Conservation (phyloP, 2,113 vertebrate genomes). For the Boleophthalmus pectinirostris region DNA sequence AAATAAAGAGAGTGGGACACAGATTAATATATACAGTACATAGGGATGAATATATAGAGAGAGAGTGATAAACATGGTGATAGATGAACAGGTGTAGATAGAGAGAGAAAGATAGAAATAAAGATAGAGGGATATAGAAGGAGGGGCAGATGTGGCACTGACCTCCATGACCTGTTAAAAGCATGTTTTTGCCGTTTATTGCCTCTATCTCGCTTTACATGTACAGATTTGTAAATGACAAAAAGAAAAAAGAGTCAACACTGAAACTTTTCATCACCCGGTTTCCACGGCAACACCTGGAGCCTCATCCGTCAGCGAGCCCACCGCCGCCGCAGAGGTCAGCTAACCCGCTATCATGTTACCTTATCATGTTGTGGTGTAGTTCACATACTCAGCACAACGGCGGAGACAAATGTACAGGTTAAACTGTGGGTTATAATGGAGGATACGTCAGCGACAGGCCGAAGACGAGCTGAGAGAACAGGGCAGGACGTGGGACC, state of each 20-base stretch:
- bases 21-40: too few species aligned
- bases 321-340: conserved; percentile 13
- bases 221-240: conserved; percentile 45
- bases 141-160: conserved; percentile 29
- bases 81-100: too few species aligned
- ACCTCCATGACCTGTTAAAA: conserved; percentile 50
- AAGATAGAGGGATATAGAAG: neutral
- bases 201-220: conserved; percentile 30
- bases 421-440: neutral
- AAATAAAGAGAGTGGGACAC: conserved; percentile 7
- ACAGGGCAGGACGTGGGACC: neutral
- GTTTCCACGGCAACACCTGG: conserved; percentile 36
- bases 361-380: conserved; percentile 5
- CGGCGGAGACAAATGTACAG: neutral
- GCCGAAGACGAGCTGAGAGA: neutral
- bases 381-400: conserved; percentile 1
- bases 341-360: conserved; percentile 17
- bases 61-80: too few species aligned
- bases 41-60: too few species aligned
- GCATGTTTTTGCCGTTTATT: conserved; percentile 52
- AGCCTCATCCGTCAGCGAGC: conserved; percentile 49
- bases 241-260: conserved; percentile 56
- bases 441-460: neutral
- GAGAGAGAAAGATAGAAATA: neutral
- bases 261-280: conserved; percentile 49